Conservation (phyloP, 1,140 invertebrate genomes). For the Ceratosolen fusciceps region DNA sequence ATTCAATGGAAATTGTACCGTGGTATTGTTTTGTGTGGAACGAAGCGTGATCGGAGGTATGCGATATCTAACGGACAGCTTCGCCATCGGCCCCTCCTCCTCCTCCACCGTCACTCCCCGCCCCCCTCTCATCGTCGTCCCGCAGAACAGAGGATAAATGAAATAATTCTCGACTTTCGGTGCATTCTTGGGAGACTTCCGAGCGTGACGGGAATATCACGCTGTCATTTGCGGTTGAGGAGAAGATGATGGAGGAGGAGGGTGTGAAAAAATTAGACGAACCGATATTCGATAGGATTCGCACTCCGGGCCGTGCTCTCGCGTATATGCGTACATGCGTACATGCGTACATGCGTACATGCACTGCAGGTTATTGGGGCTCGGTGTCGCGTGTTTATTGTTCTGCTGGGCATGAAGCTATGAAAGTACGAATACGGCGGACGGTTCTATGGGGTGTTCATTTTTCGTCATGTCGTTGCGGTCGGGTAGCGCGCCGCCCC, state of each 20-base stretch:
- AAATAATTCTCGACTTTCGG: background rate
- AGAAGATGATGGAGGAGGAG: too few species aligned
- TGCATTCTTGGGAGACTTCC: background rate
- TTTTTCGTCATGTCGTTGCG: background rate
- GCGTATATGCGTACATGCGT: background rate
- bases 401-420: background rate
- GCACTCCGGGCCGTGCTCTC: background rate
- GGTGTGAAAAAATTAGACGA: background rate
- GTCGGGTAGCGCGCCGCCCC: background rate
- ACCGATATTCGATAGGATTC: background rate
- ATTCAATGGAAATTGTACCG: too few species aligned
- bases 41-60: background rate
- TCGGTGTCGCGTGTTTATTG: slow-evolving; percentile 27
- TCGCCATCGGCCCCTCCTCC: background rate
- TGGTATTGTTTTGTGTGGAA: too few species aligned
- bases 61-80: background rate
- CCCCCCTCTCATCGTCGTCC: too few species aligned
- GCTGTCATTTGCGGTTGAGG: too few species aligned
- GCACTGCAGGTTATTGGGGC: background rate
- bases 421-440: background rate
- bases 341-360: background rate
- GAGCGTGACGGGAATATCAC: background rate
- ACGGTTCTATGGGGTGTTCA: background rate
- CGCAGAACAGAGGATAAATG: background rate
- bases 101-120: too few species aligned